Conservation (phyloP, 2,797 vertebrate species). For the Gymnodraco acuticeps region DNA sequence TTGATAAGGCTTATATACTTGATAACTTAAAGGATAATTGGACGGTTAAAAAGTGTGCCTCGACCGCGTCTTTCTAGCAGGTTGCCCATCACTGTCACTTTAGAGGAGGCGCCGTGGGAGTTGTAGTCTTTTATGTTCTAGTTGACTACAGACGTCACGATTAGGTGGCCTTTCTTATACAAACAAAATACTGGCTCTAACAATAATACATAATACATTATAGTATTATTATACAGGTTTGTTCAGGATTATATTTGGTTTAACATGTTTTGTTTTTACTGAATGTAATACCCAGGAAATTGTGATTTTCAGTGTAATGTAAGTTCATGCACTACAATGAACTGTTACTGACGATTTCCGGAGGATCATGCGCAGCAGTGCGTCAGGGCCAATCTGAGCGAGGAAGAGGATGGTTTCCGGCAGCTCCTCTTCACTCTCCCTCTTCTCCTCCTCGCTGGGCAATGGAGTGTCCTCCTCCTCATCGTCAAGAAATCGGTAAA, state of each 20-base stretch:
- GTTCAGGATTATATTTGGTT: not conserved
- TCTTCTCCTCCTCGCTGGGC: constrained; percentile 96
- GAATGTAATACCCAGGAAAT: too few relatives aligned
- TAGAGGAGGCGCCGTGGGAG: too few relatives aligned
- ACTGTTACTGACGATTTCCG: constrained; percentile 91
- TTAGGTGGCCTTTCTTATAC: too few relatives aligned
- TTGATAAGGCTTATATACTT: too few relatives aligned
- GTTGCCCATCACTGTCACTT: too few relatives aligned
- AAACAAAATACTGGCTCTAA: too few relatives aligned
- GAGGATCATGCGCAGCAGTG: constrained; percentile 98
- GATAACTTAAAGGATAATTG: too few relatives aligned
- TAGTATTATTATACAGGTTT: not conserved
- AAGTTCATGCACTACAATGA: not conserved
- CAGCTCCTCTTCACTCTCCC: constrained; percentile 95
- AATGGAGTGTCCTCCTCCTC: constrained; percentile 93
- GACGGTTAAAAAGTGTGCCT: too few relatives aligned
- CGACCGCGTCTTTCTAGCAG: too few relatives aligned
- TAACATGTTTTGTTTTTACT: not conserved
- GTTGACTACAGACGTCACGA: too few relatives aligned
- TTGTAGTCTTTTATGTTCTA: too few relatives aligned
- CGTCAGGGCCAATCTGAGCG: constrained; percentile 95
- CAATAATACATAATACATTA: too few relatives aligned
- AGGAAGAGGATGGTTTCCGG: constrained; percentile 95
- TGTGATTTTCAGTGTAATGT: not conserved
- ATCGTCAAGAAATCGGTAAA: constrained; percentile 97